Evolutionary conservation across 2,113 vertebrate genomes (phyloP).

Genomic region (Pseudolaguvia tuberculata): DNA sequence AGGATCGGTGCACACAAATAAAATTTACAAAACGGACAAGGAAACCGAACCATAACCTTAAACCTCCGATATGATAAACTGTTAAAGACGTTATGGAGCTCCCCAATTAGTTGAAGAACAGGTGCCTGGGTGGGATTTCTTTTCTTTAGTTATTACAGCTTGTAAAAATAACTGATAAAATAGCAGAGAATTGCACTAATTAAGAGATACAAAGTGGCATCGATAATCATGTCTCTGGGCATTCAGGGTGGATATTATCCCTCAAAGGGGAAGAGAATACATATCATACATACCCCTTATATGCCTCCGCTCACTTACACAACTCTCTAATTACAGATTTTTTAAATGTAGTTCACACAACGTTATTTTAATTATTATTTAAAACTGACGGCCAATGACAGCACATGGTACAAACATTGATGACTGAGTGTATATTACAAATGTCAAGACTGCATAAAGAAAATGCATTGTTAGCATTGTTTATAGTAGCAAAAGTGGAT

Average conservation of each 20-base stretch:
- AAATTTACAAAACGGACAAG: neutral
- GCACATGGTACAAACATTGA: neutral
- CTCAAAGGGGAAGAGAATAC: conserved; percentile 17
- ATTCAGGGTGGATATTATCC: conserved; percentile 15
- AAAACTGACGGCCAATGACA: conserved; percentile 6
- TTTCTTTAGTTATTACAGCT: conserved; percentile 9
- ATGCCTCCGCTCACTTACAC: conserved; percentile 29
- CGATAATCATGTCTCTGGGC: conserved; percentile 22
- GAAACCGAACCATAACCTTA: neutral
- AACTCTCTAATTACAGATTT: conserved; percentile 17
- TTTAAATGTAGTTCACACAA: neutral
- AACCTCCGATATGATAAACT: neutral
- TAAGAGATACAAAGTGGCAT: conserved; percentile 18
- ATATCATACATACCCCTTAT: conserved; percentile 36
- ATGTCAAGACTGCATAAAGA: neutral
- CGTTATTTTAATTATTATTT: neutral
- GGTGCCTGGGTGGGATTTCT: neutral
- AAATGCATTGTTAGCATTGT: conserved; percentile 13
- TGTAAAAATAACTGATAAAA: neutral
- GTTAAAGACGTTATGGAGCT: neutral
- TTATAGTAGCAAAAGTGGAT: conserved; percentile 22
- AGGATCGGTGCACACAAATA: neutral
- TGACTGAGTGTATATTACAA: conserved; percentile 1
- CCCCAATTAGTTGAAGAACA: neutral
- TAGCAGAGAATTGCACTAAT: neutral